These are phyloP conservation scores for Mobula birostris DNA, from an alignment of 2,113 vertebrate species.

Conservation along the genomic window DNA sequence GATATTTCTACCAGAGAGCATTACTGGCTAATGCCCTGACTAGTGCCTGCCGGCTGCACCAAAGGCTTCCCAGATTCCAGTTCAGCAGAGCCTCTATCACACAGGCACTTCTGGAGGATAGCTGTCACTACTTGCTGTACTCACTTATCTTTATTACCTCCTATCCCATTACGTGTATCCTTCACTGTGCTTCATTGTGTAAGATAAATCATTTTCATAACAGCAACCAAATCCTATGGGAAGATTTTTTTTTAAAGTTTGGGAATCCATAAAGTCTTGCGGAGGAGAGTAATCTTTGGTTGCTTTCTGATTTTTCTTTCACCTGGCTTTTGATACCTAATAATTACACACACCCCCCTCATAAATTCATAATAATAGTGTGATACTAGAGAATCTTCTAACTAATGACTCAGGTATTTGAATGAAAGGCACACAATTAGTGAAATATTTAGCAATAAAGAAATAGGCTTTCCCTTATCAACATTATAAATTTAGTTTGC, in stretches of 20 bases:
- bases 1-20: constrained; percentile 26
- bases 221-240: constrained; percentile 13
- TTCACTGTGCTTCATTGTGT: constrained; percentile 23
- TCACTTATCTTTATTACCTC: constrained; percentile 37
- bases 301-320: neutral
- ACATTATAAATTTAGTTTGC: neutral
- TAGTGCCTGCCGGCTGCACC: constrained; percentile 21
- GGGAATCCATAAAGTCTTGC: neutral
- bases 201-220: constrained; percentile 29
- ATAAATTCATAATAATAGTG: neutral
- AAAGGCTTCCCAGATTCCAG: constrained; percentile 32
- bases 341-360: neutral
- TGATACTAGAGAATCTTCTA: neutral
- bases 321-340: neutral
- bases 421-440: neutral
- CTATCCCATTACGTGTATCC: constrained; percentile 33
- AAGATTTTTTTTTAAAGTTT: constrained; percentile 5
- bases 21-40: constrained; percentile 36
- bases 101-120: constrained; percentile 34
- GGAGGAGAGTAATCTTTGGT: neutral
- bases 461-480: neutral
- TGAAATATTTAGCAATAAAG: neutral
- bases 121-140: constrained; percentile 35
- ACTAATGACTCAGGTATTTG: neutral
- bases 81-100: constrained; percentile 32